These are phyloP conservation scores for Saccopteryx leptura DNA, from an alignment of 2,113 vertebrate genomes.

Conservation along the genomic window DNA sequence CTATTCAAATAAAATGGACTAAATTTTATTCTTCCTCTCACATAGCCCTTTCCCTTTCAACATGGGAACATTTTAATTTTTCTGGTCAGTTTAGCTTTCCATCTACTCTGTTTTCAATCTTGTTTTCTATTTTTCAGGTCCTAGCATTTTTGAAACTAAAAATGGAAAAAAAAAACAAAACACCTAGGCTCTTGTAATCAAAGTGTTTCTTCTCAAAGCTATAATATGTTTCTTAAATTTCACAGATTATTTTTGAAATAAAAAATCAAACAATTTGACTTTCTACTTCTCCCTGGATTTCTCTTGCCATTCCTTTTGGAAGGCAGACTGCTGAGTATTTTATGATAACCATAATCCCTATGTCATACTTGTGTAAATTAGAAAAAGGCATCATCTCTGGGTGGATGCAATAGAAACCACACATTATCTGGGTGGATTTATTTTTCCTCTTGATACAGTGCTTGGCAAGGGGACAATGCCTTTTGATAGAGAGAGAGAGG, in stretches of 20 bases:
- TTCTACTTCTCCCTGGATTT: neutral
- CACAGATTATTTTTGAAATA: slow-evolving; percentile 60
- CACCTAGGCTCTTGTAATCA: neutral
- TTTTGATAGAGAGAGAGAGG: neutral
- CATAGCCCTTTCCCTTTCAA: slow-evolving; percentile 16
- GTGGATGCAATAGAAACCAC: neutral
- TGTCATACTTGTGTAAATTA: neutral
- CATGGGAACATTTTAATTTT: neutral
- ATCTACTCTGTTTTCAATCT: slow-evolving; percentile 44
- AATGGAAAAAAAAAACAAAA: neutral
- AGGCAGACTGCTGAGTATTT: neutral
- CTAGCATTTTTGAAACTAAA: slow-evolving; percentile 63
- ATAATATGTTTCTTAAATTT: slow-evolving; percentile 48
- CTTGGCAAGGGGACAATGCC: neutral
- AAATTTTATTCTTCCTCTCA: slow-evolving; percentile 43
- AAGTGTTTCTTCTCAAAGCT: slow-evolving; percentile 47
- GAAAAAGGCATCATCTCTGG: neutral
- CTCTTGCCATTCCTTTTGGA: neutral
- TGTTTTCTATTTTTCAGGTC: slow-evolving; percentile 48
- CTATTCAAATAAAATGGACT: no score
- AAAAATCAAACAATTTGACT: slow-evolving; percentile 49
- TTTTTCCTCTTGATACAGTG: neutral
- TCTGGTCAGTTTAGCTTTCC: slow-evolving; percentile 28
- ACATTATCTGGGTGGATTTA: neutral
- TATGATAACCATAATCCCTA: neutral